These are phyloP conservation scores for Drosophila repletoides DNA, from an alignment of 1,140 invertebrate species.

Conservation along the genomic window DNA sequence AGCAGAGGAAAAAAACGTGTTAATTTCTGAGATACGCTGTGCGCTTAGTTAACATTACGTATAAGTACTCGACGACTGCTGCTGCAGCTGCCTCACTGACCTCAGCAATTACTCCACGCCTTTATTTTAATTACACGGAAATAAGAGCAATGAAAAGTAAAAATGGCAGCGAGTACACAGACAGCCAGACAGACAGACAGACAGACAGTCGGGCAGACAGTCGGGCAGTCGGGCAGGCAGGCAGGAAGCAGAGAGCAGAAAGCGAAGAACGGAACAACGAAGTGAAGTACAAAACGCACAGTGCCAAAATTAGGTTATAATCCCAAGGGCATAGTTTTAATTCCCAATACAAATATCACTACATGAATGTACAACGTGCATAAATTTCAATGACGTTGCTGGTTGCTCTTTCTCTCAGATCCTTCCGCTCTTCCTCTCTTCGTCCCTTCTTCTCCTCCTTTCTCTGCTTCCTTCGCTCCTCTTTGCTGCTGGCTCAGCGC, in stretches of 20 bases:
- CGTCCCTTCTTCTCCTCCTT: constrained; percentile 20
- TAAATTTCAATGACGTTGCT: constrained; percentile 78
- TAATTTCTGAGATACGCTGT: constrained; percentile 60
- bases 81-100: constrained; percentile 73
- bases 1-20: constrained; percentile 66
- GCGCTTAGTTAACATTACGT: constrained; percentile 76
- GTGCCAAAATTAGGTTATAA: constrained; percentile 74
- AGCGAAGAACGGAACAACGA: constrained; percentile 2
- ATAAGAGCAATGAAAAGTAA: constrained; percentile 79
- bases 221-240: not conserved
- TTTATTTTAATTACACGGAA: constrained; percentile 80
- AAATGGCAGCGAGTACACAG: constrained; percentile 37
- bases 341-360: constrained; percentile 81
- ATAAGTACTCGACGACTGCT: constrained; percentile 34
- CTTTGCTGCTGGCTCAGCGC: constrained; percentile 55
- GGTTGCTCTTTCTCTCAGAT: too few relatives aligned
- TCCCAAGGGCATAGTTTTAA: constrained; percentile 79
- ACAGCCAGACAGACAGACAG: constrained; percentile 23
- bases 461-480: too few relatives aligned
- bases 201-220: not conserved
- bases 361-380: constrained; percentile 79
- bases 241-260: constrained; percentile 14
- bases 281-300: constrained; percentile 37
- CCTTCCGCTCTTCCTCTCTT: not conserved
- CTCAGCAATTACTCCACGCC: constrained; percentile 80